Base-by-base conservation (phyloP, 2,797 vertebrate genomes). In the Amniataba percoides region DNA sequence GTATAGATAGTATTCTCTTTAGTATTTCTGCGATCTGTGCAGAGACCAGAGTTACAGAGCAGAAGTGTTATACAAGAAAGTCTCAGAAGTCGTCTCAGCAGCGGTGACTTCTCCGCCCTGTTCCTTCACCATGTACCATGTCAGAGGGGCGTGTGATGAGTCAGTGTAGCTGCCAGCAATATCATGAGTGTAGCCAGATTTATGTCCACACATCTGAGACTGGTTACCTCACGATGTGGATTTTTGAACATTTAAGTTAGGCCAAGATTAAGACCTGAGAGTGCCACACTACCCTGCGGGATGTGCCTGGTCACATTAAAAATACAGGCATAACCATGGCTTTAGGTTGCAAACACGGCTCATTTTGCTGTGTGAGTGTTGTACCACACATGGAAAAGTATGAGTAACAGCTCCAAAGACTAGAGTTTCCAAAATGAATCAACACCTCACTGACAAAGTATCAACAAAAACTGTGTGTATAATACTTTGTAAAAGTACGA, bases 161-260 rank as follows among this genome's bases (percentile, higher is more conserved):
- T 55, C 36, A 74, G 65, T 48, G 67, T 68, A 55, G 53, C 75
- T 56, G 45, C 49, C 15, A 53, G 75, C 45, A 10, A 36, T 31
- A 52, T 70, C 8, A 15, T 21, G 36, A 56, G 63, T 67, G 12
- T 25, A 52, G 48, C 55, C 55, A 64, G 72, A 76, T 82, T 79
- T 51, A 72, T 69, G 59, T 59, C 76, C 58, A 9, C 46, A 8
- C 10, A 13, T 51, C 48, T 45, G 21, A 77, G 65, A 77, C 55
- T 58, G n/a, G 65, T 74, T 27, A 48, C 19, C 46, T 70, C 52
- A 21, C 53, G 58, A 77, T 82, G 69, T 74, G 31, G 63, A 69
- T 57, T 58, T 58, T 55, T 69, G 27, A 51, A n/a, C 59, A 27
- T 40, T 52, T 55, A 21, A 46, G 16, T 53, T 13, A 16, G 60